Base-by-base conservation (phyloP, 2,888 invertebrate genomes). In the Dasysyrphus tricinctus region DNA sequence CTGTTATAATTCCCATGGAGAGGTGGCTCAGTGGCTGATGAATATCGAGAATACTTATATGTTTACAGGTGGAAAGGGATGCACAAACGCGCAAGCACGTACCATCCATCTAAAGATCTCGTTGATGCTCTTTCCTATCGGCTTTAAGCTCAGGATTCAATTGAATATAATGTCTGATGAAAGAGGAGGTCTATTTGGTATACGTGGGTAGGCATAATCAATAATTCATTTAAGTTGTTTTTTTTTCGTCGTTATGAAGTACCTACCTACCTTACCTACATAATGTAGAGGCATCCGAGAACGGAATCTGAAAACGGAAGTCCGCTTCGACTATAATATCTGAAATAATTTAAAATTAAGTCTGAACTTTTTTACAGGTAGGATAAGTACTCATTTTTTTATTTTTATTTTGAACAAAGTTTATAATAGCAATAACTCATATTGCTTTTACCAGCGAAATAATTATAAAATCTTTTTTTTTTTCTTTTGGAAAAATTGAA, bases 191-290 rank as follows among this genome's bases (percentile, higher is more conserved):
- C 16, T 47, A 47, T 47, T 49, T 12, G 12, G 51, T 51, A 29
- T 12, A 67, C 67, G 42, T 54, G 72, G 76, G 65, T 69, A 59
- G 44, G 72, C 67, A 34, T 61, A 73, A 85, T 85, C 84, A 85
- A 85, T 85, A 77, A 85, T 85, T 85, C 75, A 85, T 80, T 69
- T 67, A 69, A 37, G 57, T 24, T 37, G 3, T 47, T 29, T 74
- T 24, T 29, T 70, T 14, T 34, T 49, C 9, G 19, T n/a, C 9
- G 34, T 44, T 44, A 29, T 6, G 61, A 24, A 24, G 24, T 24
- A 24, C 24, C 24, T 24, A 24, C 24, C 24, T 24, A 24, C 24
- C 24, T 3, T 24, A 24, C 24, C 24, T 24, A 24, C 24, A 24
- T 2, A 24, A 24, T 37, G 37, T 9, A 16, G 34, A 14, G 29